These are phyloP conservation scores for Tetramorium parvispinum DNA, from an alignment of 1,140 invertebrate genomes.

Conservation along the genomic window DNA sequence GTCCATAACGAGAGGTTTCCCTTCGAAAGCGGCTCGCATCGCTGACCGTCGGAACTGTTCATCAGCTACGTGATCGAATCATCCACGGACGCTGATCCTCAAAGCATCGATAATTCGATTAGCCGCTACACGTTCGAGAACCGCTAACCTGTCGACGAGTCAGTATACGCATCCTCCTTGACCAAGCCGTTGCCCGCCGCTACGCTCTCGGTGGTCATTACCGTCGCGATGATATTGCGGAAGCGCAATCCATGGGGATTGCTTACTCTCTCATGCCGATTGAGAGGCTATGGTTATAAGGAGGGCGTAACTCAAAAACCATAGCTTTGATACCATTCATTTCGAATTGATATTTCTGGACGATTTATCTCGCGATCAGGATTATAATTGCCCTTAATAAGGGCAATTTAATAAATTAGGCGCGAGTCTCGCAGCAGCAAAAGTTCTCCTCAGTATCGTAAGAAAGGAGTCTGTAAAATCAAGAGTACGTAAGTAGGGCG, in stretches of 20 bases:
- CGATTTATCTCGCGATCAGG: background rate
- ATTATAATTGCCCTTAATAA: background rate
- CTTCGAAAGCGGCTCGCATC: conserved; percentile 84
- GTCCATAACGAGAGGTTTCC: conserved; percentile 76
- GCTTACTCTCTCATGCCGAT: background rate
- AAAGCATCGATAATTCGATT: conserved; percentile 86
- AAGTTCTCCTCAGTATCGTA: background rate
- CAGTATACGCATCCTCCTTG: conserved; percentile 60
- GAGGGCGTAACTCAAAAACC: background rate
- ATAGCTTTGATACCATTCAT: background rate
- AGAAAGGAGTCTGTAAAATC: conserved; percentile 7
- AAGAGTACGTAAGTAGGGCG: conserved; percentile 20
- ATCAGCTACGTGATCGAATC: conserved; percentile 84
- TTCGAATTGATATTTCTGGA: background rate
- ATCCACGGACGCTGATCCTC: conserved; percentile 85
- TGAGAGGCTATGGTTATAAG: background rate
- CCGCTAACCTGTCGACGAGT: conserved; percentile 81
- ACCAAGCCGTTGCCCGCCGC: conserved; percentile 53
- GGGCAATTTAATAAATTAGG: background rate
- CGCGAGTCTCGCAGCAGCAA: background rate
- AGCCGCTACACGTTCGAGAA: conserved; percentile 83
- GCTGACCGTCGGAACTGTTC: conserved; percentile 81
- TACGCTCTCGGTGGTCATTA: conserved; percentile 41
- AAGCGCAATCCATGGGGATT: background rate
- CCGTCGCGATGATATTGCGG: conserved; percentile 28